phyloP scores from a whole-genome alignment of 2,113 vertebrate species.

The Acinonyx jubatus region DNA sequence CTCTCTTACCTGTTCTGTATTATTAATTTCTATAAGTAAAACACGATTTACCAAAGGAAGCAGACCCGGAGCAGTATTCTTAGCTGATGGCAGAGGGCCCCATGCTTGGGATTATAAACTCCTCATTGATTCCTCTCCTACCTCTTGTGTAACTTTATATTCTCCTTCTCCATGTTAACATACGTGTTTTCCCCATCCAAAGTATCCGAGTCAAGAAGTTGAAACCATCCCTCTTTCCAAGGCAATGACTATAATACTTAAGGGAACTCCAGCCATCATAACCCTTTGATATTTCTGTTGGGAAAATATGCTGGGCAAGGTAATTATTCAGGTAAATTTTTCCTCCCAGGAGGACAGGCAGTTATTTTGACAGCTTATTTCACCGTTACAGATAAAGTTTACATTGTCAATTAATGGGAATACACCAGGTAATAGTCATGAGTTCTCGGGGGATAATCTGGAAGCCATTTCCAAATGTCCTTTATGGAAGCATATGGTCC shows the following conservation, averaged over 20 bases:
- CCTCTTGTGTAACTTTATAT: neutral
- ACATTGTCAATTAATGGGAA: conserved; percentile 70
- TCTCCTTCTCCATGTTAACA: neutral
- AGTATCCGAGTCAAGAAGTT: neutral
- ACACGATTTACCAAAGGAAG: neutral
- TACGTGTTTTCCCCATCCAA: neutral
- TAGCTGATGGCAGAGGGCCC: neutral
- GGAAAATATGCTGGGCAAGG: conserved; percentile 26
- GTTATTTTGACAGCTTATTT: conserved; percentile 74
- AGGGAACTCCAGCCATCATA: neutral
- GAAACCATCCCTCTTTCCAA: neutral
- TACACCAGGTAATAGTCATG: conserved; percentile 64
- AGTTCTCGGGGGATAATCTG: conserved; percentile 73
- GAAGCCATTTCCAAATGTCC: conserved; percentile 65
- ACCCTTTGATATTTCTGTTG: conserved; percentile 39
- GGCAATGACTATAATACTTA: neutral
- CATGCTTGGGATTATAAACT: neutral
- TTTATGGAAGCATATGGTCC: conserved; percentile 68
- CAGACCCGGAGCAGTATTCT: neutral
- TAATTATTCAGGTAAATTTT: conserved; percentile 69
- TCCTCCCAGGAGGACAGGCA: conserved; percentile 52
- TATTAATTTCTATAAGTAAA: neutral
- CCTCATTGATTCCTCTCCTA: neutral
- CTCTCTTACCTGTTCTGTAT: neutral
- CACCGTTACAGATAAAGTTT: conserved; percentile 70